Evolutionary conservation across 2,888 invertebrate genomes (phyloP).

Genomic region (Xestoiulus laeticollis): DNA sequence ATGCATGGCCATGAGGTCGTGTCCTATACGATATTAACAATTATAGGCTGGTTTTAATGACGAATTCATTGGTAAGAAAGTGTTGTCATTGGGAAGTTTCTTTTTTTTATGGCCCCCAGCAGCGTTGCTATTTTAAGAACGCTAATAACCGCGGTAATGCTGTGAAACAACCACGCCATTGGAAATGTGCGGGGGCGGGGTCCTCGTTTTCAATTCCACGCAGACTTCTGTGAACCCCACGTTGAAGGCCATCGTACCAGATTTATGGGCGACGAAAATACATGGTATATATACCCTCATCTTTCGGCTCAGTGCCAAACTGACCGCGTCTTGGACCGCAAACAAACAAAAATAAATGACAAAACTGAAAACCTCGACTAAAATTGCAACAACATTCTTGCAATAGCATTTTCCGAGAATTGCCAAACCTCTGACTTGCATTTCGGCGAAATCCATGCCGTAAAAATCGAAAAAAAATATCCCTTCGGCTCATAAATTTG

Average conservation of each 20-base stretch:
- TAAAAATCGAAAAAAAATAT: background rate
- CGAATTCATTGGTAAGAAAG: background rate
- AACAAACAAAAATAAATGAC: background rate
- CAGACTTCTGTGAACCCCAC: background rate
- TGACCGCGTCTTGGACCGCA: background rate
- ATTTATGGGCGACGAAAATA: background rate
- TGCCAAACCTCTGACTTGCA: background rate
- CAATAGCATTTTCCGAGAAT: background rate
- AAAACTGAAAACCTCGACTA: background rate
- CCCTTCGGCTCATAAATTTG: background rate
- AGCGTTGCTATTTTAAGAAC: background rate
- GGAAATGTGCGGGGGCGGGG: background rate
- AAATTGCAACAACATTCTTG: background rate
- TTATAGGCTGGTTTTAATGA: background rate
- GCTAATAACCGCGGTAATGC: constrained; percentile 3
- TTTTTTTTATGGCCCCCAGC: background rate
- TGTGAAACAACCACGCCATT: background rate
- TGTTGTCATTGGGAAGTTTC: background rate
- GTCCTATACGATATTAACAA: background rate
- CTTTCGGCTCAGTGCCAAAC: background rate
- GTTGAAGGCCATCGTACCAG: background rate
- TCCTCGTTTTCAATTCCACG: background rate
- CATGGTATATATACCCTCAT: background rate
- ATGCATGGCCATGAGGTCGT: too few species aligned
- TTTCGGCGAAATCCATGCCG: background rate